Percentiles rank a stretch among this genome's conserved stretches.
phyloP scores from a whole-genome alignment of 2,888 invertebrate genomes.

The Raillietiella orientalis region DNA sequence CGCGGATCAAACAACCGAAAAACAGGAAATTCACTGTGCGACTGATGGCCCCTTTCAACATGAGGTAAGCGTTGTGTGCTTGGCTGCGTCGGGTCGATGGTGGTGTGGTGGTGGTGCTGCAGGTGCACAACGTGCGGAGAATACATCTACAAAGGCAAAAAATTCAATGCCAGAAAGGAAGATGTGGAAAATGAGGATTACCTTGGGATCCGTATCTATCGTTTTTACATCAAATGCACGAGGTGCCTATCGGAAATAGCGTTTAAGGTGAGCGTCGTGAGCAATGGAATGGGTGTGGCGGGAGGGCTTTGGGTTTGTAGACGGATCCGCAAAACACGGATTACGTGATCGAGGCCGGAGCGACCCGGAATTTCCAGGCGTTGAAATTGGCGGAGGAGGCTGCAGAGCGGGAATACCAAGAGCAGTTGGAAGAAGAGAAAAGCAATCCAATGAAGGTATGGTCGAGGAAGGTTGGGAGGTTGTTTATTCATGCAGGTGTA shows the following conservation, averaged over 20 bases:
- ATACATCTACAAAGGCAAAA: conserved; percentile 98
- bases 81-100: background rate
- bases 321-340: conserved; percentile 92
- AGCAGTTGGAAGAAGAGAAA: conserved; percentile 78
- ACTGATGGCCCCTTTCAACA: conserved; percentile 97
- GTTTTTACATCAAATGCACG: conserved; percentile 96
- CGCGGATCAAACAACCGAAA: conserved; percentile 75
- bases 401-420: conserved; percentile 58
- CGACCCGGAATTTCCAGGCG: conserved; percentile 94
- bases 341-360: conserved; percentile 92
- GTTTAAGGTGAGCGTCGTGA: conserved; percentile 43
- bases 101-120: conserved; percentile 2
- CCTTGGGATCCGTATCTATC: conserved; percentile 76
- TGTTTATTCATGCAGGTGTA: background rate
- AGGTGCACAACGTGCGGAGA: conserved; percentile 88
- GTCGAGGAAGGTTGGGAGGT: background rate
- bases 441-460: conserved; percentile 92
- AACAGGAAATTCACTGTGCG: conserved; percentile 92
- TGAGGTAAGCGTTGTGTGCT: conserved; percentile 24
- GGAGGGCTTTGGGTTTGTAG: too few species aligned
- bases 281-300: too few species aligned
- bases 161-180: conserved; percentile 95
- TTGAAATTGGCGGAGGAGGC: conserved; percentile 72
- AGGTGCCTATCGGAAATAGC: conserved; percentile 94
- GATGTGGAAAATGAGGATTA: conserved; percentile 93